phyloP scores from a whole-genome alignment of 2,113 vertebrate species.

The Saimiri boliviensis region DNA sequence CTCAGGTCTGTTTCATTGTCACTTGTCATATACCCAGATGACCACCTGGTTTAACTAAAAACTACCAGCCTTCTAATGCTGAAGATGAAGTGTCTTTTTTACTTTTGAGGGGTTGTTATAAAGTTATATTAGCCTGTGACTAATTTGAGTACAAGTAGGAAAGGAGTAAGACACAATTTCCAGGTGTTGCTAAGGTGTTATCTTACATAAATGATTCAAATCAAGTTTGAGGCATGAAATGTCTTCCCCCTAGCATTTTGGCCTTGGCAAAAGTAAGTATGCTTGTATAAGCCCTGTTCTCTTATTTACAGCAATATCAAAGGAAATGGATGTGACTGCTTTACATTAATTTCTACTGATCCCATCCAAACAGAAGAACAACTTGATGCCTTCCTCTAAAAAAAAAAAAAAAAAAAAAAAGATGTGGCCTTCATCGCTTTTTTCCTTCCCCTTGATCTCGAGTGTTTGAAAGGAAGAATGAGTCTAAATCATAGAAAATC shows the following conservation, averaged over 20 bases:
- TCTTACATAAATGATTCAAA: neutral
- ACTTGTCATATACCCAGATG: neutral
- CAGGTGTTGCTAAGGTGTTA: neutral
- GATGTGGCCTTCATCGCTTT: neutral
- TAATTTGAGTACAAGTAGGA: constrained; percentile 31
- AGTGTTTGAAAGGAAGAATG: neutral
- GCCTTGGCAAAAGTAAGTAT: neutral
- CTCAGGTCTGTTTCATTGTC: neutral
- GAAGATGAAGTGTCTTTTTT: neutral
- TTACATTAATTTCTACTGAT: neutral
- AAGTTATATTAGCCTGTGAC: constrained; percentile 29
- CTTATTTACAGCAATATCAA: neutral
- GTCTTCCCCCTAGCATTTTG: constrained; percentile 10
- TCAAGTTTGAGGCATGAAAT: neutral
- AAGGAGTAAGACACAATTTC: constrained; percentile 13
- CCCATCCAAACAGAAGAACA: neutral
- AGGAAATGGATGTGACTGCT: neutral
- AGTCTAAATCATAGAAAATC: neutral
- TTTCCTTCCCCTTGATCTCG: neutral
- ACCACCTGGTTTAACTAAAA: neutral
- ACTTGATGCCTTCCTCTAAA: neutral
- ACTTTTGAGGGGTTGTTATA: neutral
- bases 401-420: neutral
- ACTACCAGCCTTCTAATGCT: neutral
- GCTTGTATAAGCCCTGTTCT: neutral